These are phyloP conservation scores for Gnatocerus cornutus DNA, from an alignment of 2,888 invertebrate species.

Conservation along the genomic window DNA sequence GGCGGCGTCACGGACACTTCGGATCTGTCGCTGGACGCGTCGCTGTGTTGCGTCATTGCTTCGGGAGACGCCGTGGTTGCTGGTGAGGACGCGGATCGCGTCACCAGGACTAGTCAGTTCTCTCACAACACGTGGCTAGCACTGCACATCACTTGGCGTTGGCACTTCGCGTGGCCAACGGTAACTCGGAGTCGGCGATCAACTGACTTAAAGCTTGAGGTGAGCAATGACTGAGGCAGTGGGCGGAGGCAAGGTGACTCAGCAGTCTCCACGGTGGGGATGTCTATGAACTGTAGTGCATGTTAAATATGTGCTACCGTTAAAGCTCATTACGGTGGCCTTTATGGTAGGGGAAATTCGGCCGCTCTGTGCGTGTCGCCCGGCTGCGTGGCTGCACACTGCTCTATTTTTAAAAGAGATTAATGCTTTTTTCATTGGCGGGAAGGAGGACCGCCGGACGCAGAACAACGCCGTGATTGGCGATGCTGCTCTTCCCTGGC, in stretches of 20 bases:
- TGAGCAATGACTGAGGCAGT: slow-evolving; percentile 61
- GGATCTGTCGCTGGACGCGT: slow-evolving; percentile 73
- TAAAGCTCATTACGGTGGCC: slow-evolving; percentile 71
- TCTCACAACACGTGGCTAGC: slow-evolving; percentile 64
- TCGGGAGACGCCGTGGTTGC: slow-evolving; percentile 73
- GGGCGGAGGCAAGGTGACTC: slow-evolving; percentile 67
- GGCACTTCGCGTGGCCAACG: slow-evolving; percentile 50
- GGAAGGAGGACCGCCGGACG: slow-evolving; percentile 68
- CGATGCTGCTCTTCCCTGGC: slow-evolving; percentile 62
- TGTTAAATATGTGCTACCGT: slow-evolving; percentile 72
- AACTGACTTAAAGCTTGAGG: slow-evolving; percentile 61
- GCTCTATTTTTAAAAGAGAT: slow-evolving; percentile 73
- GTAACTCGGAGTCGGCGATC: slow-evolving; percentile 57
- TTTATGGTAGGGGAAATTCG: slow-evolving; percentile 69
- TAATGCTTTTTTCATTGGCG: slow-evolving; percentile 73
- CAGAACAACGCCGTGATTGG: slow-evolving; percentile 67
- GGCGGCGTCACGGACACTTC: slow-evolving; percentile 73
- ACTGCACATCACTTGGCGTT: slow-evolving; percentile 63
- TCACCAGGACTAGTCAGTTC: slow-evolving; percentile 55
- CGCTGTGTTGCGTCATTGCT: slow-evolving; percentile 73
- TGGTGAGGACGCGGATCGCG: slow-evolving; percentile 65
- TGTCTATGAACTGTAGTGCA: slow-evolving; percentile 71
- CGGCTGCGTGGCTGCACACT: slow-evolving; percentile 68
- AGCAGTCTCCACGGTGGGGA: slow-evolving; percentile 63
- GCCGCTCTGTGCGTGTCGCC: slow-evolving; percentile 65